These are phyloP conservation scores for Hyposoter didymator DNA, from an alignment of 2,888 invertebrate species.

Conservation along the genomic window DNA sequence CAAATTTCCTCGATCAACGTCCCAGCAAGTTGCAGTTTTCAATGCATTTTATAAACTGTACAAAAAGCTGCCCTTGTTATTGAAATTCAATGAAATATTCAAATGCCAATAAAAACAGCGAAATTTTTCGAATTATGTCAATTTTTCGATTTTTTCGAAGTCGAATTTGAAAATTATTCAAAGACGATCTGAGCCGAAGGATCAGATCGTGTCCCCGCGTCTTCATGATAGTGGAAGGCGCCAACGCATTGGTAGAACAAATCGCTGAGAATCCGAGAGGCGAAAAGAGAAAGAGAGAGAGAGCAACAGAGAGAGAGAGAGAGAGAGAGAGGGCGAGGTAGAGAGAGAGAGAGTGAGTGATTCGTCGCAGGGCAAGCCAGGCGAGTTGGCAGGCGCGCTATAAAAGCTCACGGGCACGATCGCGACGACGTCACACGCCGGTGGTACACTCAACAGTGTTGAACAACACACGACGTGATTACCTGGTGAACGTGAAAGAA, in stretches of 20 bases:
- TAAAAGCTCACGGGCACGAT: conserved; percentile 80
- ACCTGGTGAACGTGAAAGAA: conserved; percentile 61
- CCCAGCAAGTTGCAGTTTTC: not conserved
- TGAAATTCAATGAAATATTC: not conserved
- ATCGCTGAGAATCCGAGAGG: conserved; percentile 25
- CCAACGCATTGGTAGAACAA: conserved; percentile 55
- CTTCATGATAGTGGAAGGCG: conserved; percentile 47
- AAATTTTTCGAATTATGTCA: not conserved
- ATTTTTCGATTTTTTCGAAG: not conserved
- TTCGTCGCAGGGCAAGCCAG: conserved; percentile 68
- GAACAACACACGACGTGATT: conserved; percentile 69
- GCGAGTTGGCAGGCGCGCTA: conserved; percentile 76
- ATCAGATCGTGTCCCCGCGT: conserved; percentile 42
- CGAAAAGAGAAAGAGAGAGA: not conserved
- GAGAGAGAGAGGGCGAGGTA: conserved; percentile 12
- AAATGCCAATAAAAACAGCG: not conserved
- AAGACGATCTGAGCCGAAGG: not conserved
- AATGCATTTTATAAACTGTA: not conserved
- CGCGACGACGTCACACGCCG: conserved; percentile 80
- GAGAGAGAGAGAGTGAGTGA: conserved; percentile 32
- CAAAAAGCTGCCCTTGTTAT: not conserved
- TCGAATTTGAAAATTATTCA: not conserved
- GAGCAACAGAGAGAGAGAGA: conserved; percentile 21
- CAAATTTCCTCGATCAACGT: not conserved
- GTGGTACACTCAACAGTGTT: conserved; percentile 79